Base-by-base conservation (phyloP, 2,113 vertebrate genomes). In the Athene noctua region DNA sequence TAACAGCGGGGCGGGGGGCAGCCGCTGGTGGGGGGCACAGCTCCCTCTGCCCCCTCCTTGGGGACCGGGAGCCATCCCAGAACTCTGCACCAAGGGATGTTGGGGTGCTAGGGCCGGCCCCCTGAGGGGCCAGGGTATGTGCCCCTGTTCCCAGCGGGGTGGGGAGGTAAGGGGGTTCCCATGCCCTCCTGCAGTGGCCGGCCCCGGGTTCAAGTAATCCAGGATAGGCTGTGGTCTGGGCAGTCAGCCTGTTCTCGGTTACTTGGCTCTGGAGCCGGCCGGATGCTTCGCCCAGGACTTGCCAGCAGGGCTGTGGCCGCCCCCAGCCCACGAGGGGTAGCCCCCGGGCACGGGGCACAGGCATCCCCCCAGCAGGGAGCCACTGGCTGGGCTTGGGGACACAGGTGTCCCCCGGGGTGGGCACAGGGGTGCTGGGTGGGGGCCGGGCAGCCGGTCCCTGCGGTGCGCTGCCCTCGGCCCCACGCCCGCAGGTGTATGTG, bases 161-260 rank as follows among this genome's bases (percentile, higher is more conserved):
- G 47, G 47, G 82, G 34, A 29, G 27, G 30, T 8, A 49, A 54
- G 14, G 32, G 22, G 21, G 1, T 46, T 59, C 34, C 25, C 2
- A 18, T 47, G 42, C 52, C 36, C 47, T 44, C 42, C 59, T 93
- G 29, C 49, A 67, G 88, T 67, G 98, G 98, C 98, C 90, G 98
- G 98, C 86, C 98, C 99, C 98, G 88, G 98, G 96, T 99, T 99
- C 99, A 99, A 99, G 99, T 99, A 99, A 99, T 99, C 99, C 99
- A 99, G 99, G 99, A 99, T 99, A 99, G 99, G 99, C 98, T 99
- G 99, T 99, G 98, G 94, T 98, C 97, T 98, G 97, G 96, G 95
- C 97, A 97, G 97, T 98, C 98, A 98, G 99, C 99, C 99, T 99
- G 98, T 99, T 99, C 99, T 96, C 90, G 99, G 99, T 98, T 98